Percentiles rank a stretch among this genome's conserved stretches.
Conservation (phyloP, 2,797 vertebrate species). For the Notolabrus celidotus region DNA sequence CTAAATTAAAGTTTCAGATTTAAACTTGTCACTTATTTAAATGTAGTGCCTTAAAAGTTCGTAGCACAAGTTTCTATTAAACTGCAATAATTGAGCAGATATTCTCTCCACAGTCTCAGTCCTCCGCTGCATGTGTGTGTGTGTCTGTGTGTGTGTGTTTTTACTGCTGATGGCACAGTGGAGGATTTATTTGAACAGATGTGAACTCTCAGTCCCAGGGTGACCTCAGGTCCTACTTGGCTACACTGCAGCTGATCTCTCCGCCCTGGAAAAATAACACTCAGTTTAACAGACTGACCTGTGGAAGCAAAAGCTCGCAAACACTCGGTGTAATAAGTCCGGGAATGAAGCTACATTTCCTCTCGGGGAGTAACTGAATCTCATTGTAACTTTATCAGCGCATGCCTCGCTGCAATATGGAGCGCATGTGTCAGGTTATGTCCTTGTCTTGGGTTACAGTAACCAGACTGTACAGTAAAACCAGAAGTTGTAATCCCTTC, state of each 20-base stretch:
- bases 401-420: slow-evolving; percentile 36
- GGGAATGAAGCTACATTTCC: slow-evolving; percentile 58
- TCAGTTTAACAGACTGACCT: slow-evolving; percentile 80
- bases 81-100: background rate
- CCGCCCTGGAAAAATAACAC: slow-evolving; percentile 81
- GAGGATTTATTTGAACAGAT: slow-evolving; percentile 86
- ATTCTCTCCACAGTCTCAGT: slow-evolving; percentile 14
- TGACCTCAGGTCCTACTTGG: slow-evolving; percentile 79
- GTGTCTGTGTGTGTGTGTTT: slow-evolving; percentile 60
- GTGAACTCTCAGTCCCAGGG: slow-evolving; percentile 77
- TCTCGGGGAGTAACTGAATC: slow-evolving; percentile 44
- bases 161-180: slow-evolving; percentile 77
- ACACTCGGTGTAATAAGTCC: slow-evolving; percentile 51
- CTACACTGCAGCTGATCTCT: slow-evolving; percentile 79
- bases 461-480: slow-evolving; percentile 70
- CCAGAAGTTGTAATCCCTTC: slow-evolving; percentile 68
- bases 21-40: no score
- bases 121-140: slow-evolving; percentile 15
- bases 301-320: slow-evolving; percentile 60
- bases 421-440: slow-evolving; percentile 43
- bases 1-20: no score
- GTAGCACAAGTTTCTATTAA: no score
- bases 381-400: slow-evolving; percentile 59
- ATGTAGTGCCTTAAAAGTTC: no score
- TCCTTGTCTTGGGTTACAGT: slow-evolving; percentile 69